Percentiles rank a stretch among this genome's conserved stretches.
phyloP scores from a whole-genome alignment of 2,888 invertebrate genomes.

The Folsomia manolachei region DNA sequence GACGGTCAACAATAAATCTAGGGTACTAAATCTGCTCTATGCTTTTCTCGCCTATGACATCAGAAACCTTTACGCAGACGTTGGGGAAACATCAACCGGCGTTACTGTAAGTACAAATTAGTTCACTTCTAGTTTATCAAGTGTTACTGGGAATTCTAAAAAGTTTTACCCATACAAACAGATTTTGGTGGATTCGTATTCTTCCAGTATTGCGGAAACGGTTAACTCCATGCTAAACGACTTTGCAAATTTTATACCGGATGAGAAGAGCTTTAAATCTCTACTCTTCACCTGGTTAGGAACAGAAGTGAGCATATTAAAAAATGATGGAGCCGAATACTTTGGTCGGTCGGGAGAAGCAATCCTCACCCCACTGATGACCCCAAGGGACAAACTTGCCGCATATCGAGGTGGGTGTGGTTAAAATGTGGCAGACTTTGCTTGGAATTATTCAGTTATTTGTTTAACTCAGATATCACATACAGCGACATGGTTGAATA shows the following conservation, averaged over 20 bases:
- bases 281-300: not conserved
- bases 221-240: not conserved
- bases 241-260: not conserved
- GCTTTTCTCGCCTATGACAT: no score
- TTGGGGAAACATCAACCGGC: no score
- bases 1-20: not conserved
- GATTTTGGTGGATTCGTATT: not conserved
- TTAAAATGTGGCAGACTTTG: no score
- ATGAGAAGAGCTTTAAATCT: not conserved
- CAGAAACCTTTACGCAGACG: no score
- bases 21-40: not conserved
- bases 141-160: no score
- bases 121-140: no score
- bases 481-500: not conserved
- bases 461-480: not conserved
- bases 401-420: not conserved
- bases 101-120: no score
- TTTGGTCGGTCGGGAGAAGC: not conserved
- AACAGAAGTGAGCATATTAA: not conserved
- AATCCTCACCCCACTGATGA: not conserved
- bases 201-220: not conserved
- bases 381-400: not conserved
- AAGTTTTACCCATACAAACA: no score
- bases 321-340: not conserved
- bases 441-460: not conserved